phyloP scores from a whole-genome alignment of 2,113 vertebrate genomes.

The Alaudala cheleensis region DNA sequence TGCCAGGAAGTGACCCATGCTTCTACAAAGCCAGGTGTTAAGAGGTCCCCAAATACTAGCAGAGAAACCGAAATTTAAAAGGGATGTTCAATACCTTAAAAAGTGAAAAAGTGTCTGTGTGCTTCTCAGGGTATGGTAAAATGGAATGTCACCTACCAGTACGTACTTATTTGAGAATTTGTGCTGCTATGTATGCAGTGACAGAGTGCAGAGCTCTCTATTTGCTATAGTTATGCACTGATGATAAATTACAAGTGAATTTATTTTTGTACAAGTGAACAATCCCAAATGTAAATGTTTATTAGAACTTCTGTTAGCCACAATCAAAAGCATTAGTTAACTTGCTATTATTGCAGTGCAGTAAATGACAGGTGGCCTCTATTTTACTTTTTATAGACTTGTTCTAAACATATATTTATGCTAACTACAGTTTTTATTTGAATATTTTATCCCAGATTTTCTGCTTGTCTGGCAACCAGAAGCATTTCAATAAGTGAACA shows the following conservation, averaged over 20 bases:
- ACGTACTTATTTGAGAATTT: conserved; percentile 27
- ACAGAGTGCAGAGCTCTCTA: conserved; percentile 44
- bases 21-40: not conserved
- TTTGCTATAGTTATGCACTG: conserved; percentile 26
- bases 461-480: not conserved
- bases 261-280: conserved; percentile 52
- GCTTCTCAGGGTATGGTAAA: not conserved
- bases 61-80: not conserved
- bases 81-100: not conserved
- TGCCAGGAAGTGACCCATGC: not conserved
- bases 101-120: not conserved
- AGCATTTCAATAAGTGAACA: not conserved
- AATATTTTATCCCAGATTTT: conserved; percentile 18
- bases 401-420: not conserved
- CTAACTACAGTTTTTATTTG: not conserved
- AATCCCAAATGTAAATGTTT: conserved; percentile 58
- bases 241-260: conserved; percentile 43
- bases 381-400: conserved; percentile 22
- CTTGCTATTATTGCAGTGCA: conserved; percentile 1
- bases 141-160: not conserved
- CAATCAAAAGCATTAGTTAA: conserved; percentile 21
- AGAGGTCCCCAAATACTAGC: not conserved
- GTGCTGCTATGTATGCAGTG: not conserved
- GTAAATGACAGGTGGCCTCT: not conserved
- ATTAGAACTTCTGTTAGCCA: conserved; percentile 43